Conservation (phyloP, 2,888 invertebrate species). For the Mesorhabditis belari region DNA sequence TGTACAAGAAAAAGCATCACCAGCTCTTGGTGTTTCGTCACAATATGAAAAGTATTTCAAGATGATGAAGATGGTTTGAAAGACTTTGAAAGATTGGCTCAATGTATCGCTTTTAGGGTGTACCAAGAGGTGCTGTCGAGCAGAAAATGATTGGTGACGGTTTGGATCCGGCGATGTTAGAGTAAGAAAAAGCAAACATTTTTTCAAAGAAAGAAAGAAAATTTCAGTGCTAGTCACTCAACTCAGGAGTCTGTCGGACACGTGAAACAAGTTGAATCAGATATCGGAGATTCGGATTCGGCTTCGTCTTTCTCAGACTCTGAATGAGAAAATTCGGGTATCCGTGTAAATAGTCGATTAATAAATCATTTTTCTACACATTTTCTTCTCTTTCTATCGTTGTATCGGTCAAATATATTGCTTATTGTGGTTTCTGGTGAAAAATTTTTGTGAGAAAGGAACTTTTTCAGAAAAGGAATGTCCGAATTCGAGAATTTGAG, state of each 20-base stretch:
- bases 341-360: not conserved
- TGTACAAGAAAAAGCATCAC: not conserved
- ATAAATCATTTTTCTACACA: not conserved
- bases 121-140: not conserved
- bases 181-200: no score
- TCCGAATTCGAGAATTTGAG: slow-evolving; percentile 13
- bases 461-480: no score
- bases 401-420: no score
- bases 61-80: not conserved
- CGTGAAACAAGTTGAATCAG: no score
- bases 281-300: not conserved
- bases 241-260: no score
- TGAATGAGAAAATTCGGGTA: not conserved
- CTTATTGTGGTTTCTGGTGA: no score
- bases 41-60: not conserved
- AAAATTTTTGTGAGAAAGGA: no score
- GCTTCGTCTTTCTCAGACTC: not conserved
- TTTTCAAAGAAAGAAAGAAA: no score
- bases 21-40: not conserved
- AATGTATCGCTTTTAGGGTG: not conserved
- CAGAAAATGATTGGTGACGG: not conserved
- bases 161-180: not conserved
- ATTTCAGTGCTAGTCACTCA: no score
- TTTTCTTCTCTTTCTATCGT: no score
- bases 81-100: not conserved